These are phyloP conservation scores for Crematogaster levior DNA, from an alignment of 2,888 invertebrate species.

Conservation along the genomic window DNA sequence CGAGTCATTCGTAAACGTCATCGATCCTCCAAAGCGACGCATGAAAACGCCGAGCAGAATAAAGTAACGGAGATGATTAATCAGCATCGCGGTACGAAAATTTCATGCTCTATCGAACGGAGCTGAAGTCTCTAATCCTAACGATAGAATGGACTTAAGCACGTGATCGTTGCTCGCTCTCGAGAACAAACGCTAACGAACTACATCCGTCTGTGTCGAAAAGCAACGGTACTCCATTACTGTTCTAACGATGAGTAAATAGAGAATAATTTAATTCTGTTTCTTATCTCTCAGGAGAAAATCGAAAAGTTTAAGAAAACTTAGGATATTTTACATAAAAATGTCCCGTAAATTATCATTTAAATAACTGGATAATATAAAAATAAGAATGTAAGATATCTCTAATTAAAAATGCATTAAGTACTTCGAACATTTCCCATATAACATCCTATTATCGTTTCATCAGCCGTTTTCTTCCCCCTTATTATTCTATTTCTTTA, in stretches of 20 bases:
- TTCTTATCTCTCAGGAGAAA: not conserved
- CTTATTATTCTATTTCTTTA: not conserved
- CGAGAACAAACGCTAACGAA: conserved; percentile 54
- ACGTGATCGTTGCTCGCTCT: conserved; percentile 9
- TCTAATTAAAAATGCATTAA: not conserved
- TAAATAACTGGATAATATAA: not conserved
- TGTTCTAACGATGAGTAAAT: conserved; percentile 11
- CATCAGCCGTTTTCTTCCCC: not conserved
- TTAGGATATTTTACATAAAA: not conserved
- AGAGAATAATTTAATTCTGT: not conserved
- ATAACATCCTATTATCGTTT: not conserved
- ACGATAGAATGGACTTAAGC: not conserved
- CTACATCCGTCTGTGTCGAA: conserved; percentile 37
- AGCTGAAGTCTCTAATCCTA: conserved; percentile 22
- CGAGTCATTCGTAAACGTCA: conserved; percentile 26
- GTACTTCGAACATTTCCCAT: not conserved
- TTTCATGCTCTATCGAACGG: not conserved
- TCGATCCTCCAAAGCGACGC: not conserved
- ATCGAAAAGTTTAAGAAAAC: not conserved
- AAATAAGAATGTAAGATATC: not conserved
- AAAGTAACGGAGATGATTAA: conserved; percentile 28
- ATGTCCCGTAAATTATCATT: not conserved
- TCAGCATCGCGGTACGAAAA: conserved; percentile 36
- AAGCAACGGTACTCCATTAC: conserved; percentile 56
- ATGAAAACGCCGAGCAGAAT: conserved; percentile 33